Conservation (phyloP, 2,113 vertebrate genomes). For the Perognathus longimembris region DNA sequence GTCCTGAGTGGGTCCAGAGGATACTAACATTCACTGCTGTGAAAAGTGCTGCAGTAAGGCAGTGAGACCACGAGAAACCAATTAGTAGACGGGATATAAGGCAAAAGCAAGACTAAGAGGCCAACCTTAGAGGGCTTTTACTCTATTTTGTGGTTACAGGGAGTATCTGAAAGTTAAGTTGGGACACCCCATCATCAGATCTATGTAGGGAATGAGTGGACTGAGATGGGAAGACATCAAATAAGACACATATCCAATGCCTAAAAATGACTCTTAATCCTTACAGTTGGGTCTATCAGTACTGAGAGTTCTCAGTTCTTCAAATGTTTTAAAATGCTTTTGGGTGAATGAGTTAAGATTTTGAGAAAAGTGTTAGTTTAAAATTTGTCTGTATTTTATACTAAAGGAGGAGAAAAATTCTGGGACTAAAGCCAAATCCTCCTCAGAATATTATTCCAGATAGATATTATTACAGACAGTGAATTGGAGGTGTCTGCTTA, state of each 20-base stretch:
- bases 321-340: conserved; percentile 23
- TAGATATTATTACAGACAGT: neutral
- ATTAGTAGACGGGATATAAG: neutral
- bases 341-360: conserved; percentile 30
- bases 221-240: neutral
- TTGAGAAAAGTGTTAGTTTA: neutral
- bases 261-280: neutral
- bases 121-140: neutral
- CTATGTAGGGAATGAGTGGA: rapidly evolving
- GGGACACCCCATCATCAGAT: neutral
- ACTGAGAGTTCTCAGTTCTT: neutral
- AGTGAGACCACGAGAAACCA: neutral
- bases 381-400: neutral
- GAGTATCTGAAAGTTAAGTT: neutral
- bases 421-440: neutral
- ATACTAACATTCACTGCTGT: neutral
- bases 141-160: neutral
- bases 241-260: neutral
- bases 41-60: neutral
- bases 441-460: neutral
- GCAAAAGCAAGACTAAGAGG: neutral
- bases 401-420: neutral
- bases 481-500: neutral
- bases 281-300: neutral
- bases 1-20: neutral